Evolutionary conservation across 2,888 invertebrate genomes (phyloP), one percentile per base, ranked within the genome.

Genomic region (Noctuana brunneofusca): DNA sequence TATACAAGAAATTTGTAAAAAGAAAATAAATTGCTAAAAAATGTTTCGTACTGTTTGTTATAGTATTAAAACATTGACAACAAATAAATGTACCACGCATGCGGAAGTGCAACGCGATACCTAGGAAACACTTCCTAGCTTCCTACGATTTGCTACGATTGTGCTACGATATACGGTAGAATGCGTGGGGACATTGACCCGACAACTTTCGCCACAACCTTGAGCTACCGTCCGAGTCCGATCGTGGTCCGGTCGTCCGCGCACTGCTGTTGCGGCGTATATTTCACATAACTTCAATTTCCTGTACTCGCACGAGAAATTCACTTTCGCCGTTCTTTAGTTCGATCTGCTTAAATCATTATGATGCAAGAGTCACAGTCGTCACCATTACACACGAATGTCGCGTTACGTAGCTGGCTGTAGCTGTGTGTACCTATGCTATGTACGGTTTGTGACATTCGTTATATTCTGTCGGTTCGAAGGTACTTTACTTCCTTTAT

Each of bases 131-230:
- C 53, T 60, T 60, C 59, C 59, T 60, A 46, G 59, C 59, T 60
- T 54, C 53, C 53, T 60, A 30, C 43, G 52, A 52, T 65, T 66
- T 71, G 71, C 69, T 66, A 65, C 72, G 69, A 55, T 65, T 65
- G 20, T 46, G 43, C 48, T 49, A 49, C 49, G 24, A 22, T 48
- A 58, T 66, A 66, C 68, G 70, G 69, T 67, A 70, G 71, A 70
- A 74, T 75, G 68, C 71, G 72, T 78, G 76, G 80, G 86, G 79
- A 63, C 85, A 70, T 74, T 75, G 86, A 87, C 84, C 87, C 80
- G 64, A 72, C 77, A 74, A 89, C 90, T 90, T 90, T 90, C 90
- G 86, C 90, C 77, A 73, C 87, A 89, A 89, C 90, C 90, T 90
- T 90, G 58, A 59, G 76, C 76, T 75, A 75, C 75, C 68, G 77